These are phyloP conservation scores for Pachypanchax playfairii DNA, from an alignment of 2,113 vertebrate genomes.

Conservation along the genomic window DNA sequence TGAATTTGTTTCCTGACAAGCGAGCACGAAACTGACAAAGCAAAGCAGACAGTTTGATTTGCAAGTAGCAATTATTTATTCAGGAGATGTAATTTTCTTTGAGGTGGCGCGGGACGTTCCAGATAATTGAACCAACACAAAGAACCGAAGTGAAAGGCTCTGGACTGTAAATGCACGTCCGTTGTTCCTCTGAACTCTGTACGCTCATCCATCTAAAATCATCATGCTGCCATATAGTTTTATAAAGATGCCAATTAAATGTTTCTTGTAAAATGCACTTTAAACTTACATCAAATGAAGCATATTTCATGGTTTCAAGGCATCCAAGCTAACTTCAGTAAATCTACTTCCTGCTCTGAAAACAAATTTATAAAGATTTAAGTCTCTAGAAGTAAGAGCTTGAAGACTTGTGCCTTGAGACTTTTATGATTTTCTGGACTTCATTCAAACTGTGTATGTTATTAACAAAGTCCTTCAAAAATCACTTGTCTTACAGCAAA, in stretches of 20 bases:
- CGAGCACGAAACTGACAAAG: conserved; percentile 24
- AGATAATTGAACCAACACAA: conserved; percentile 24
- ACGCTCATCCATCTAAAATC: neutral
- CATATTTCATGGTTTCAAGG: neutral
- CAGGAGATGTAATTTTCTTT: conserved; percentile 37
- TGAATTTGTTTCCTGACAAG: conserved; percentile 54
- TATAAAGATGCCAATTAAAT: neutral
- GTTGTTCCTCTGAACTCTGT: neutral
- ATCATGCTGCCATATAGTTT: neutral
- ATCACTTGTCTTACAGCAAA: too few relatives aligned
- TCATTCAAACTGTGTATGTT: too few relatives aligned
- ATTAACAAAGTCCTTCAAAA: too few relatives aligned
- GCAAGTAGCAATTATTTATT: conserved; percentile 46
- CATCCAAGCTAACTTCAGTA: too few relatives aligned
- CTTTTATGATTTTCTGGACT: too few relatives aligned
- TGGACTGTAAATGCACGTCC: neutral
- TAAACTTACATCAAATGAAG: neutral
- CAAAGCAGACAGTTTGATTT: conserved; percentile 41
- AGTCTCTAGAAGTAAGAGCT: too few relatives aligned
- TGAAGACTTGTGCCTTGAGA: too few relatives aligned
- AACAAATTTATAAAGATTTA: neutral
- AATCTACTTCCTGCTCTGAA: neutral
- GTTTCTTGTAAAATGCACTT: too few relatives aligned
- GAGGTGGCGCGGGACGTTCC: conserved; percentile 4
- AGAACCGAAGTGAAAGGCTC: conserved; percentile 1